phyloP scores from a whole-genome alignment of 2,113 vertebrate species.

The Aptenodytes forsteri region DNA sequence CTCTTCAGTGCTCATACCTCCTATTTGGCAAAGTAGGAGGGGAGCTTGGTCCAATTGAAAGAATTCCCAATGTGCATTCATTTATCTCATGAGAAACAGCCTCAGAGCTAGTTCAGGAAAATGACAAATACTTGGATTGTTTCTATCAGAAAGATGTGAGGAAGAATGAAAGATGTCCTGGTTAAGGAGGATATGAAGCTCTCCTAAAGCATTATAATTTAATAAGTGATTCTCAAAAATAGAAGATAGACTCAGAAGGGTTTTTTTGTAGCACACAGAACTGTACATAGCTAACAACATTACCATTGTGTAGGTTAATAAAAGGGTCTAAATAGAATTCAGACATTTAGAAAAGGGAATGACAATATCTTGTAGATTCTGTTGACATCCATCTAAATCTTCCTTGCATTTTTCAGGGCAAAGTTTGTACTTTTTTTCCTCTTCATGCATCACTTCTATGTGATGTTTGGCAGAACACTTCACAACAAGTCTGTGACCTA shows the following conservation, averaged over 20 bases:
- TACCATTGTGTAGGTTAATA: not conserved
- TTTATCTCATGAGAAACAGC: not conserved
- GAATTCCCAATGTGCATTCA: not conserved
- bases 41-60: not conserved
- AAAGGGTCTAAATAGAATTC: not conserved
- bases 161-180: not conserved
- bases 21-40: not conserved
- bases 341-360: not conserved
- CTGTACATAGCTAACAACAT: not conserved
- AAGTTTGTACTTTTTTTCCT: not conserved
- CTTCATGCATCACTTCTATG: not conserved
- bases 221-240: not conserved
- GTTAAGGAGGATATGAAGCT: not conserved
- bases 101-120: not conserved
- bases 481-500: not conserved
- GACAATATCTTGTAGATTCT: not conserved
- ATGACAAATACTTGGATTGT: not conserved
- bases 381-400: not conserved
- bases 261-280: not conserved
- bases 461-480: not conserved
- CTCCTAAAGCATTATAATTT: not conserved
- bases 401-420: not conserved
- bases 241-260: not conserved
- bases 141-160: not conserved
- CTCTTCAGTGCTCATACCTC: not conserved